phyloP scores from a whole-genome alignment of 1,140 invertebrate species.

The Globodera ellingtonae region DNA sequence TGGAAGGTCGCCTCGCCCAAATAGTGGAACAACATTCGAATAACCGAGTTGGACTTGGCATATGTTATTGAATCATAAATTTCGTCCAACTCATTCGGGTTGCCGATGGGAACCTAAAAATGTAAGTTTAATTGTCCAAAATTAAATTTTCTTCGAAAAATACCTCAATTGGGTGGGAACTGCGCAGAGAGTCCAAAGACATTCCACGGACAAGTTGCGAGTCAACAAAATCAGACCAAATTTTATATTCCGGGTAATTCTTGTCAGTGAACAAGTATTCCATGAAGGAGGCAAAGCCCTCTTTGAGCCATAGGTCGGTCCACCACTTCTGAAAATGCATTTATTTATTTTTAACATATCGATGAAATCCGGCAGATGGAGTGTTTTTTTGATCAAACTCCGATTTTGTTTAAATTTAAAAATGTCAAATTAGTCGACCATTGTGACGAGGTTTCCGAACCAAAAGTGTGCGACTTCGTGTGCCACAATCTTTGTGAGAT shows the following conservation, averaged over 20 bases:
- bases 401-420: neutral
- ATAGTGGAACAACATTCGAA: constrained; percentile 92
- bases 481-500: constrained; percentile 78
- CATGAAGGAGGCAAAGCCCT: constrained; percentile 66
- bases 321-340: constrained; percentile 67
- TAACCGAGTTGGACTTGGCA: constrained; percentile 75
- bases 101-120: constrained; percentile 65
- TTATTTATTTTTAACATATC: neutral
- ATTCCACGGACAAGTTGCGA: constrained; percentile 35
- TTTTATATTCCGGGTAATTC: constrained; percentile 69
- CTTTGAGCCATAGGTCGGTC: constrained; percentile 69
- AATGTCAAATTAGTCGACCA: constrained; percentile 42
- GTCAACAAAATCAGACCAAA: constrained; percentile 75
- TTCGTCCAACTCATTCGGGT: constrained; percentile 54
- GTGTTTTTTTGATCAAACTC: neutral
- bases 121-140: no score
- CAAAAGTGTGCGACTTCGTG: constrained; percentile 83
- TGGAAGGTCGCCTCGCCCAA: constrained; percentile 88
- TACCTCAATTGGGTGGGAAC: constrained; percentile 52
- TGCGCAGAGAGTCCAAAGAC: constrained; percentile 38
- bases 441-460: constrained; percentile 65
- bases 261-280: constrained; percentile 68
- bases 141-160: neutral
- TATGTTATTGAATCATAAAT: constrained; percentile 68
- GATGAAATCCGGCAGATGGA: no score